Percentiles rank a stretch among this genome's conserved stretches.
Evolutionary conservation across 2,888 invertebrate genomes (phyloP).

Genomic region (Neelides folsomi): DNA sequence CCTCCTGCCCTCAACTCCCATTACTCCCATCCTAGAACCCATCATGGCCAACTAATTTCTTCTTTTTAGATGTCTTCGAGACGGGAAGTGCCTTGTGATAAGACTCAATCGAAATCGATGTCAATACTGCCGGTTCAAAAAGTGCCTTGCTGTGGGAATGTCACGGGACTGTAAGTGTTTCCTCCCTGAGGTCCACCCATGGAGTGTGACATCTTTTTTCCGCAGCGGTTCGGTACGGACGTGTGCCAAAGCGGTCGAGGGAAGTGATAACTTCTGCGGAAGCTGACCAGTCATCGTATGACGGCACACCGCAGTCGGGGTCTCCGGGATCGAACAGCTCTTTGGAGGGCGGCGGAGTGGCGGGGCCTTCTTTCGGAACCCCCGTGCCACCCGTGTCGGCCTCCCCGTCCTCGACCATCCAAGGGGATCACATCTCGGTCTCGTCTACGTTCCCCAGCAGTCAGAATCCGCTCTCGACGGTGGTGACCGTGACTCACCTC

Average conservation of each 20-base stretch:
- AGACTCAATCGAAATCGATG: slow-evolving; percentile 86
- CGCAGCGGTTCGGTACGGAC: slow-evolving; percentile 84
- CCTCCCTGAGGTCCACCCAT: not conserved
- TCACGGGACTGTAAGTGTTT: slow-evolving; percentile 82
- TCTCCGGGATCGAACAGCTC: slow-evolving; percentile 33
- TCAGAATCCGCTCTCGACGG: slow-evolving; percentile 24
- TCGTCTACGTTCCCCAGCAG: slow-evolving; percentile 45
- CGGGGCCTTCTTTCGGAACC: slow-evolving; percentile 14
- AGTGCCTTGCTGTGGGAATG: slow-evolving; percentile 93
- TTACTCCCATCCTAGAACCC: too few species aligned
- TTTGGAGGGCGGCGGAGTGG: slow-evolving; percentile 27
- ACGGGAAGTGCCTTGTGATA: slow-evolving; percentile 87
- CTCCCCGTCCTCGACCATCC: slow-evolving; percentile 16
- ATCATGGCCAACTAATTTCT: not conserved
- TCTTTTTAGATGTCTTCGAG: slow-evolving; percentile 54
- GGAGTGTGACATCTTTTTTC: not conserved
- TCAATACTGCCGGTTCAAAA: slow-evolving; percentile 91
- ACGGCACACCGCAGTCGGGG: slow-evolving; percentile 34
- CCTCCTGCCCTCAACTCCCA: too few species aligned
- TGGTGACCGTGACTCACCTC: slow-evolving; percentile 53
- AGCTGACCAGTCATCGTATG: slow-evolving; percentile 43
- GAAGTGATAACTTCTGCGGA: slow-evolving; percentile 48
- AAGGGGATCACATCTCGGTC: slow-evolving; percentile 43
- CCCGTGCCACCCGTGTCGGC: slow-evolving; percentile 10
- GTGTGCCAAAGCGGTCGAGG: slow-evolving; percentile 84